phyloP scores from a whole-genome alignment of 2,113 vertebrate species.

The Phainopepla nitens region DNA sequence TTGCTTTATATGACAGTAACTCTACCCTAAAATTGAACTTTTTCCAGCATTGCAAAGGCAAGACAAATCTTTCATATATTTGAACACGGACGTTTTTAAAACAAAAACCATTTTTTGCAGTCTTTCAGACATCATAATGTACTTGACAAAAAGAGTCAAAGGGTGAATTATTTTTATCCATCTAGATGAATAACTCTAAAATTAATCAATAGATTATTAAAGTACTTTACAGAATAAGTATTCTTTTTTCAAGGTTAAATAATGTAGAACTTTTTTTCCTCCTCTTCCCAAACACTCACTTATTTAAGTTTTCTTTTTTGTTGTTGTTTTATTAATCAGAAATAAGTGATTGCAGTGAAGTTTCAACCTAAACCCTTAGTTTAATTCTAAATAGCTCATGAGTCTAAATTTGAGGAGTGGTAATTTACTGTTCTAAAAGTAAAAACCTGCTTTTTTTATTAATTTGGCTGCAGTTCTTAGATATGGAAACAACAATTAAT shows the following conservation, averaged over 20 bases:
- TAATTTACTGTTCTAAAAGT: background rate
- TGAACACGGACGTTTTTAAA: constrained; percentile 1
- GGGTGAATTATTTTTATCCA: background rate
- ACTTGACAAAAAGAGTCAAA: background rate
- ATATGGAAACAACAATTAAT: background rate
- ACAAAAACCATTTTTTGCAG: background rate
- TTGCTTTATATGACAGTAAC: background rate
- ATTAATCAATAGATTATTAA: background rate
- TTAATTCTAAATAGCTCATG: background rate
- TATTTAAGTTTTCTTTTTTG: background rate
- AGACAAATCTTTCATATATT: background rate
- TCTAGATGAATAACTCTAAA: background rate
- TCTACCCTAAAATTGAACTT: background rate
- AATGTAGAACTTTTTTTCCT: background rate
- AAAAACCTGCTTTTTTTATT: background rate
- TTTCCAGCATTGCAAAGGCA: background rate
- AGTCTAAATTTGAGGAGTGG: background rate
- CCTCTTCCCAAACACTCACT: background rate
- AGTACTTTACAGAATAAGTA: background rate
- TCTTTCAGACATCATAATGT: background rate
- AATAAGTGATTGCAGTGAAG: background rate
- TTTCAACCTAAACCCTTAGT: background rate
- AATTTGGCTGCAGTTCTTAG: background rate
- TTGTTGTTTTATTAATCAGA: background rate
- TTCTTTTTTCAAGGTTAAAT: background rate